These are phyloP conservation scores for Allochrocebus solatus DNA, from an alignment of 2,797 vertebrate genomes.

Conservation along the genomic window DNA sequence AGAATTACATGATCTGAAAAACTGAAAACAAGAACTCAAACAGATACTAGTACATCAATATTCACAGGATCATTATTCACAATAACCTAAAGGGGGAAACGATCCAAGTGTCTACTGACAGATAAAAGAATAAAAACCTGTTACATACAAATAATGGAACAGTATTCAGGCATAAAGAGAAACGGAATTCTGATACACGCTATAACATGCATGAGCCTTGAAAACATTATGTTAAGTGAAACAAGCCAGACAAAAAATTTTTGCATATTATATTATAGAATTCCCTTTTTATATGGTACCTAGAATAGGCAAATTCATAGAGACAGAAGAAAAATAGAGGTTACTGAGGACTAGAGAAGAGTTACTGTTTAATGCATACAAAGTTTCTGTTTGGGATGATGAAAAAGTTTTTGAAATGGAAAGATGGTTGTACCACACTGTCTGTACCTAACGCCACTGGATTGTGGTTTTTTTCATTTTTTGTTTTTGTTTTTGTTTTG, in stretches of 20 bases:
- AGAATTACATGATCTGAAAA: neutral
- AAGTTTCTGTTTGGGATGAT: neutral
- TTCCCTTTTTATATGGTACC: neutral
- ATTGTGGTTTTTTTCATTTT: neutral
- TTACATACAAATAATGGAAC: neutral
- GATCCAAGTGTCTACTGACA: neutral
- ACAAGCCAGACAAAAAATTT: neutral
- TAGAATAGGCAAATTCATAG: neutral
- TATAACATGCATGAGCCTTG: neutral
- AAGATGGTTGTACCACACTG: neutral
- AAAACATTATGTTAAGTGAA: neutral
- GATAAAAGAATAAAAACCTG: neutral
- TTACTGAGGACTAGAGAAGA: neutral
- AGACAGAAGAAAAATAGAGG: neutral
- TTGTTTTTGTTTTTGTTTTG: too few relatives aligned
- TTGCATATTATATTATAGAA: neutral
- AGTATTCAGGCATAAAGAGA: neutral
- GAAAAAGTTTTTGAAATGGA: neutral
- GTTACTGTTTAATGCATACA: neutral
- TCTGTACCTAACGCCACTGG: neutral
- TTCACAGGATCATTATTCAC: neutral
- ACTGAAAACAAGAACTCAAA: neutral
- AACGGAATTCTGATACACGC: neutral
- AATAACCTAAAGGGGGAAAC: neutral
- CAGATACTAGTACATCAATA: neutral